Base-by-base conservation (phyloP, 2,888 invertebrate species). In the Lutraria lutraria region DNA sequence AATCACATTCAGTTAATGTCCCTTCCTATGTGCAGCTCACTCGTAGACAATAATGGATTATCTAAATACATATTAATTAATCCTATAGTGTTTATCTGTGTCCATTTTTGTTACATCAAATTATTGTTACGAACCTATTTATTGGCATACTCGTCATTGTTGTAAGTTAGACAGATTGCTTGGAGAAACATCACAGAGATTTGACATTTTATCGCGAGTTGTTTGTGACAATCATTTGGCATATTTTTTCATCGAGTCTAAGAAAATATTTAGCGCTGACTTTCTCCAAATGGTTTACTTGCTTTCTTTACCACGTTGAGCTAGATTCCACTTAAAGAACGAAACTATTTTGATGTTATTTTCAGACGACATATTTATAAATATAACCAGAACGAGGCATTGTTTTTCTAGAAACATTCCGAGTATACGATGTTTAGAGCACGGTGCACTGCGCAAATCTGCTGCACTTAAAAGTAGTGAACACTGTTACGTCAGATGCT, bases 381-480 rank as follows among this genome's bases (percentile, higher is more conserved):
- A 76, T 19, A 16, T 31, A 76, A 76, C 34, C 76, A 76, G 76
- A 76, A 34, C 76, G 76, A 76, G 76, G 76, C 76, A 34, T 76
- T 34, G 76, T 34, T 76, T 76, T 31, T 34, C 19, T 34, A 0
- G 76, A 76, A 31, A 16, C 76, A 76, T 34, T 34, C 76, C 76
- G 76, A 76, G 31, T 76, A 16, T 76, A 31, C 34, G 31, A 31
- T 76, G 76, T 76, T 76, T 16, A 76, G 76, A 76, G 10, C 31
- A 76, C 76, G 76, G 16, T 76, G 76, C 76, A 76, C 19, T 76
- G 34, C 34, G 76, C 76, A 31, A 76, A 76, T 76, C 76, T 76
- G 34, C 76, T 76, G 76, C 76, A 76, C 76, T 13, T 13, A 34
- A 16, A 76, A 31, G 31, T 15, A 15, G 25, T 16, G 34, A 25